Base-by-base conservation (phyloP, 1,140 invertebrate species). In the Littorina saxatilis region DNA sequence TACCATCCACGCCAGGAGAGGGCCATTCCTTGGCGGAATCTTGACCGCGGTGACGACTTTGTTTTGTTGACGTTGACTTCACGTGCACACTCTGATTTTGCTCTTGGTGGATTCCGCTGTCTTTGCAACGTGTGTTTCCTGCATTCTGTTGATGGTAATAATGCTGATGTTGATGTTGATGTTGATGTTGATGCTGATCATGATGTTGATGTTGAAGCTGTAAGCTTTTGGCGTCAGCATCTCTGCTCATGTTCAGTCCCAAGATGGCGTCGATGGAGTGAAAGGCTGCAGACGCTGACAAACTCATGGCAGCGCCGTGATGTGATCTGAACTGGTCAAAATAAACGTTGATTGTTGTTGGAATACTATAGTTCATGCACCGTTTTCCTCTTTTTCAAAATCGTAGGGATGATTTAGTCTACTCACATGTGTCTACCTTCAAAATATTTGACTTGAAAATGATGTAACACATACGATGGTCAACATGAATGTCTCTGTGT, bases 191-290 rank as follows among this genome's bases (percentile, higher is more conserved):
- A 37, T 37, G 52, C 29, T 37, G 74, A 40, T 9, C 55, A 35
- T 66, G 50, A 66, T n/a, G 39, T 1, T 29, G 74, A 0, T 23
- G 43, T 58, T 76, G 74, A 55, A 58, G 74, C 27, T 7, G n/a
- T 32, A 23, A 13, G 9, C 29, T 35, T 29, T 17, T 4, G 17
- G 66, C 17, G 20, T 78, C 76, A n/a, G 11, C n/a, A 32, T 40
- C 58, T 20, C 76, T 61, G 58, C 39, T 37, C 32, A 84, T 61
- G 58, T 58, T 37, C 32, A 84, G 58, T 40, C 83, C 83, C 23
- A 84, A 37, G 7, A 84, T 72, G 47, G 83, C 83, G 29, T 84
- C 83, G 15, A 84, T 84, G 79, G 79, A 81, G 73, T 84, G 83
- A 40, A 84, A 79, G 9, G 73, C n/a, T 1, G 80, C 80, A 5